phyloP scores from a whole-genome alignment of 2,113 vertebrate genomes.

The Bambusicola thoracicus region DNA sequence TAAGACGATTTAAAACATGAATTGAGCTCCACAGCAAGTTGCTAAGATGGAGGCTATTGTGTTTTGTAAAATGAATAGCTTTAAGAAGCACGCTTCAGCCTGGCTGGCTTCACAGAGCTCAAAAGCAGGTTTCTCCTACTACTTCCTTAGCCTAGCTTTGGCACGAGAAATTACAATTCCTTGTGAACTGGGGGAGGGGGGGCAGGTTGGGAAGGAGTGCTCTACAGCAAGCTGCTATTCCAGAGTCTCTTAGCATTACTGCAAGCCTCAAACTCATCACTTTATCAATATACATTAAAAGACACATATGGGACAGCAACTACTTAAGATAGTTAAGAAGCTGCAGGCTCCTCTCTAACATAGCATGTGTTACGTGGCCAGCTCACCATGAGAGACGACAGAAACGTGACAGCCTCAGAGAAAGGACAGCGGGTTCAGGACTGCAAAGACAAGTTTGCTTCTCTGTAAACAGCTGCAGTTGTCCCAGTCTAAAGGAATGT shows the following conservation, averaged over 20 bases:
- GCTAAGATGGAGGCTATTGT: not conserved
- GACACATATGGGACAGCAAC: not conserved
- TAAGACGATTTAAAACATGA: not conserved
- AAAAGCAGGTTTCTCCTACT: not conserved
- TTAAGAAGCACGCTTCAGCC: not conserved
- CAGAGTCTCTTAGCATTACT: not conserved
- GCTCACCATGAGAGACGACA: not conserved
- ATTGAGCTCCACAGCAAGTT: not conserved
- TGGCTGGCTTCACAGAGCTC: not conserved
- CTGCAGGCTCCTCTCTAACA: not conserved
- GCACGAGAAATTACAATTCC: rapidly evolving
- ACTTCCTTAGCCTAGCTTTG: not conserved
- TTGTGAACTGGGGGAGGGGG: not conserved
- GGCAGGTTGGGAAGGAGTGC: not conserved
- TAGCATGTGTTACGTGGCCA: not conserved
- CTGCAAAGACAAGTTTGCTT: not conserved
- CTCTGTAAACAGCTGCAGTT: not conserved
- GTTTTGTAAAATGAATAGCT: not conserved
- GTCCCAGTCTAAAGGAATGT: slow-evolving; percentile 10
- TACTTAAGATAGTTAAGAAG: slow-evolving; percentile 3
- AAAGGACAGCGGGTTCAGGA: not conserved
- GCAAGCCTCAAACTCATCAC: not conserved
- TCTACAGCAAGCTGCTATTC: not conserved
- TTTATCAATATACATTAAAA: not conserved
- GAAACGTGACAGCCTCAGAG: not conserved